Evolutionary conservation across 2,797 vertebrate genomes (phyloP), one percentile per base, ranked within the genome.

Genomic region (Oreochromis grahami): DNA sequence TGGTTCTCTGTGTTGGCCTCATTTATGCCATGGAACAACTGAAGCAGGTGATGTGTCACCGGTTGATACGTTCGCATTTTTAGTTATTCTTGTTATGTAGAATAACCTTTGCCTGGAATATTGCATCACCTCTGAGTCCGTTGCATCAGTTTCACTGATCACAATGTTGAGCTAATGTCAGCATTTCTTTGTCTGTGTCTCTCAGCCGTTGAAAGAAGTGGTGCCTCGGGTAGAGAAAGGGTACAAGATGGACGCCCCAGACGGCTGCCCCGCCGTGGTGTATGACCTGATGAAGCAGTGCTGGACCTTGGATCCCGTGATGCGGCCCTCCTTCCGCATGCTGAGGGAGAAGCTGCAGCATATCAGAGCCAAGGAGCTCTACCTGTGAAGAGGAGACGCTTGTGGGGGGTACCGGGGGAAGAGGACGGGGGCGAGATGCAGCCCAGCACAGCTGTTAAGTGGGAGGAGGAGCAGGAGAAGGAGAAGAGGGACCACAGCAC

Each of bases 241-340:
- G 88, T 99, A 99, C 90, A 98, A 98, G 96, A 99, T 99, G 98
- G 98, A 99, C 1, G 95, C 98, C 63, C 98, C 98, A 0, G 98
- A 99, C 1, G 97, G 98, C 68, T 99, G 98, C 88, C 96, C 98
- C 0, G 91, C 95, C 0, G 97, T 97, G 1, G 98, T 99, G 81
- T 99, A 98, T 1, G 98, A 99, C 84, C 96, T 99, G 94, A 99
- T 99, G 98, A 98, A 98, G 96, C 98, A 98, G 95, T 99, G 98
- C 96, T 99, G 98, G 98, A 98, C 97, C 86, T 94, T 99, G 96
- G 98, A 99, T 51, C 60, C 98, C 0, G 77, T 89, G 29, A 87
- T 94, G 24, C 95, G 98, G 93, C 98, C 98, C 6, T 97, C 98
- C 84, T 99, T 99, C 96, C 96, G 96, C 90, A 97, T 98, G 96